These are phyloP conservation scores for Monochamus alternatus DNA, from an alignment of 2,888 invertebrate genomes.

Conservation along the genomic window DNA sequence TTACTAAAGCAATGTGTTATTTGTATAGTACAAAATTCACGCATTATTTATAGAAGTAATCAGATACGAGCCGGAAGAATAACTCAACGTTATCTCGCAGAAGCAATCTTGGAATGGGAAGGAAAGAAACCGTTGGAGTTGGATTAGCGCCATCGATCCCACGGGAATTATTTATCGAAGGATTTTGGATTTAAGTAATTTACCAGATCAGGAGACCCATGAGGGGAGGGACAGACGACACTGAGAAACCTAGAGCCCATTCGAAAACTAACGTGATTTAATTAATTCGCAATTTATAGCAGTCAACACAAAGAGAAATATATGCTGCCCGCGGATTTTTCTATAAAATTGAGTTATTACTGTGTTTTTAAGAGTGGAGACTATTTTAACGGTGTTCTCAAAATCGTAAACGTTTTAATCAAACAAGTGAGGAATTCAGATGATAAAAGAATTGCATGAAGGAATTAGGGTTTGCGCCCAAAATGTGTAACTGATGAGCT, in stretches of 20 bases:
- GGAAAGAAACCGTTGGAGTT: slow-evolving; percentile 3
- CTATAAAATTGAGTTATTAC: too few species aligned
- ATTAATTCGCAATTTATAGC: too few species aligned
- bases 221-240: background rate
- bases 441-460: too few species aligned
- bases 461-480: too few species aligned
- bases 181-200: slow-evolving; percentile 20
- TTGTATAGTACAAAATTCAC: background rate
- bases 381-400: too few species aligned
- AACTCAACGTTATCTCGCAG: background rate
- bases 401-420: too few species aligned
- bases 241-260: background rate
- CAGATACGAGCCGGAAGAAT: background rate
- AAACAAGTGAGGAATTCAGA: too few species aligned
- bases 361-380: too few species aligned
- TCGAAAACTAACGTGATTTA: too few species aligned
- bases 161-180: slow-evolving; percentile 21
- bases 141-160: slow-evolving; percentile 2
- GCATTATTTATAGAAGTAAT: background rate
- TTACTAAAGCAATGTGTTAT: background rate
- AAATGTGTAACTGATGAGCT: too few species aligned
- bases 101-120: slow-evolving; percentile 6
- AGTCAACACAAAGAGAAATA: too few species aligned
- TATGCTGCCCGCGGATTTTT: too few species aligned
- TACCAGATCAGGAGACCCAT: slow-evolving; percentile 7